Evolutionary conservation across 23 tunicate species (phyloP), one percentile per base, ranked within the genome.

Genomic region (Pegea sp.): DNA sequence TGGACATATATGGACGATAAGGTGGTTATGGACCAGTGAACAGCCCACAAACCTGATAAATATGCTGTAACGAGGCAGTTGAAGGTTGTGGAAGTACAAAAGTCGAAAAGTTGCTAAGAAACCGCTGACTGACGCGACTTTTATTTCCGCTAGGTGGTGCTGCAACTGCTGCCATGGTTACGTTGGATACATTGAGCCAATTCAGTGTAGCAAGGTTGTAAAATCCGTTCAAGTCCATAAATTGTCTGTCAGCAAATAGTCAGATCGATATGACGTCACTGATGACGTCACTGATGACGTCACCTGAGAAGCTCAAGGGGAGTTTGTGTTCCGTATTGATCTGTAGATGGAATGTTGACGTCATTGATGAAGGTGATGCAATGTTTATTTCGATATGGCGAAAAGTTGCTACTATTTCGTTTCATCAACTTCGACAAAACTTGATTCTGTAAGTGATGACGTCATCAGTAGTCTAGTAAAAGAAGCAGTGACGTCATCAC

Each of bases 71-170:
- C 21, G 84, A 84, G 4, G 64, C 50, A n/a, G 95, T 84, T 7
- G 95, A 84, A 24, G 95, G 95, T 42, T 84, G 95, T 0, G 95
- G 95, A 24, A 84, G 51, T 5, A 84, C 76, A 24, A 84, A 70
- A 7, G 74, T 72, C 13, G 70, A 59, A 53, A 84, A 84, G 54
- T 84, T 77, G 44, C 68, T 84, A 38, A 84, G 58, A n/a, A 76
- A 55, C 33, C 95, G 60, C 51, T 69, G 64, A 54, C 84, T 84
- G 46, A 84, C 74, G 18, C 53, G 51, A 56, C 73, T 74, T 21
- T 84, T 30, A 16, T 77, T 77, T 1, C 95, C 95, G 48, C 84
- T 76, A 30, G 95, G 95, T 25, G 95, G 95, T 44, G 95, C 95
- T 51, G 95, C 84, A 4, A 77, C 64, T 44, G 84, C 95, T 2